A percentile compares a stretch with the other conserved stretches of the same genome.
These are phyloP conservation scores for Holotrichia oblita DNA, from an alignment of 1,140 invertebrate genomes.

Conservation along the genomic window DNA sequence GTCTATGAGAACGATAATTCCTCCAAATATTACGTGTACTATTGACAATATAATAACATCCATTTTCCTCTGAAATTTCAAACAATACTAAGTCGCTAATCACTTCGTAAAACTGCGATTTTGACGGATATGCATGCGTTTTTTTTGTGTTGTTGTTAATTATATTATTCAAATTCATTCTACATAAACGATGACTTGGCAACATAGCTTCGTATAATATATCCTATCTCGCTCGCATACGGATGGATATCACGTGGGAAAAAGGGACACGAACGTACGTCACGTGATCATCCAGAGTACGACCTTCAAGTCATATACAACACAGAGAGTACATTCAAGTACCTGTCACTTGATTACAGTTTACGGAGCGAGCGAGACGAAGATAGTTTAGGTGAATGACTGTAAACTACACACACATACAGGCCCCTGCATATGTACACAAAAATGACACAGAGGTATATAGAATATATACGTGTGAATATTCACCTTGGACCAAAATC, in stretches of 20 bases:
- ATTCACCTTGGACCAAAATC: slow-evolving; percentile 53
- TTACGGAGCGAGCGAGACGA: slow-evolving; percentile 33
- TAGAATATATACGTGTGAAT: slow-evolving; percentile 10
- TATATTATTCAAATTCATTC: neutral
- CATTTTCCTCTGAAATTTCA: too few species aligned
- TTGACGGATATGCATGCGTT: too few species aligned
- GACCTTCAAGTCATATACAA: slow-evolving; percentile 46
- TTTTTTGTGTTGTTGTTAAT: neutral
- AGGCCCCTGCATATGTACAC: neutral
- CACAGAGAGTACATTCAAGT: slow-evolving; percentile 43
- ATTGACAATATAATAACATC: too few species aligned
- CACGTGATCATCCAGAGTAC: slow-evolving; percentile 45
- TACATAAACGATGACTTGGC: neutral
- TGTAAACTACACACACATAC: slow-evolving; percentile 6
- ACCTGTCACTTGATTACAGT: slow-evolving; percentile 45
- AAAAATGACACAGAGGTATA: neutral
- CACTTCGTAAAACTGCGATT: too few species aligned
- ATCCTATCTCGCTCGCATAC: slow-evolving; percentile 31
- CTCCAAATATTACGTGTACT: too few species aligned
- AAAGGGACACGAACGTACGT: slow-evolving; percentile 30
- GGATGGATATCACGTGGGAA: neutral
- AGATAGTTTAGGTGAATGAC: slow-evolving; percentile 36
- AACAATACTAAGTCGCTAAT: too few species aligned
- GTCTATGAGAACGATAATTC: too few species aligned
- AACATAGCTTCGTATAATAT: neutral